phyloP scores from a whole-genome alignment of 2,113 vertebrate species.

The Serilophus lunatus region DNA sequence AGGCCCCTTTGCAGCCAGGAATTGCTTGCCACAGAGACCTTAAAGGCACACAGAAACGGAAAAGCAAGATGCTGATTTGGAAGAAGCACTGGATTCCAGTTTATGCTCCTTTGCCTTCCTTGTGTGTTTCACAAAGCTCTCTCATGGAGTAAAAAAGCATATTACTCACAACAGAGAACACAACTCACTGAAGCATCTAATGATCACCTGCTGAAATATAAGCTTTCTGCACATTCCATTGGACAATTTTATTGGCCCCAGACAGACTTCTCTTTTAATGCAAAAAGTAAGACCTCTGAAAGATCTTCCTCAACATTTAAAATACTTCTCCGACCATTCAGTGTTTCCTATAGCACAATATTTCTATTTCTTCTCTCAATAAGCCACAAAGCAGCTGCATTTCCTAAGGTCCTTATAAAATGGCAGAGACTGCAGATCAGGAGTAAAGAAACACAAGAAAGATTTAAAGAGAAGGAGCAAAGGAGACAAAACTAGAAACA shows the following conservation, averaged over 20 bases:
- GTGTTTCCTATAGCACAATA: background rate
- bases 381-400: background rate
- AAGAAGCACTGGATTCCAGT: background rate
- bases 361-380: background rate
- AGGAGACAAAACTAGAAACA: background rate
- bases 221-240: background rate
- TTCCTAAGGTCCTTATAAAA: background rate
- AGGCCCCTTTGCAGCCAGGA: background rate
- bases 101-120: background rate
- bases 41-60: background rate
- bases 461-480: background rate
- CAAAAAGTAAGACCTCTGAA: background rate
- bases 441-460: background rate
- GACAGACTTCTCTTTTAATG: background rate
- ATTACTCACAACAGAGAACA: background rate
- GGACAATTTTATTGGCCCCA: background rate
- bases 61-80: background rate
- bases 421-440: background rate
- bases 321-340: background rate
- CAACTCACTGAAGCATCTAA: background rate
- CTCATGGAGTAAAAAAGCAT: background rate
- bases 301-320: background rate
- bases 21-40: background rate
- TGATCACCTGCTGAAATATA: background rate
- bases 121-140: background rate